phyloP scores from a whole-genome alignment of 2,797 vertebrate genomes.

The Gobionotothen gibberifrons region DNA sequence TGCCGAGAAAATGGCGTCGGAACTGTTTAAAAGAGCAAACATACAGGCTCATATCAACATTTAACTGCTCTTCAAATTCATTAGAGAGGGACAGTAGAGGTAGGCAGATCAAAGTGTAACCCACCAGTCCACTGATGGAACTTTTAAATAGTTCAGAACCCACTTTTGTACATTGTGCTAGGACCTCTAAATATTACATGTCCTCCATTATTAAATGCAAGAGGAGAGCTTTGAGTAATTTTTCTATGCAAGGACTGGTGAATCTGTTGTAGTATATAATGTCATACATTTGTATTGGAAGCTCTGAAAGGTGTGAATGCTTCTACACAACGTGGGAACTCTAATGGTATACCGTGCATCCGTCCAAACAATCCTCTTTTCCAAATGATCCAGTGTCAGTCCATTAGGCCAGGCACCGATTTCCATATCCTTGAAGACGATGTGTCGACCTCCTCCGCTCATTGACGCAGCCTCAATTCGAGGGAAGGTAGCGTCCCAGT shows the following conservation, averaged over 20 bases:
- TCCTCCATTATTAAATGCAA: slow-evolving; percentile 56
- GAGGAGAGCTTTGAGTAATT: slow-evolving; percentile 12
- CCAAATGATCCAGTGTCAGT: slow-evolving; percentile 96
- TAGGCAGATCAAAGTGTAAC: slow-evolving; percentile 48
- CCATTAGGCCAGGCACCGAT: slow-evolving; percentile 99
- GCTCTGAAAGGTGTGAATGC: slow-evolving; percentile 12
- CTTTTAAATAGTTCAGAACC: slow-evolving; percentile 59
- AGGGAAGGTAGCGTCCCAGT: slow-evolving; percentile 98
- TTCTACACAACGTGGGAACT: slow-evolving; percentile 11
- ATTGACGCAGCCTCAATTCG: slow-evolving; percentile 97
- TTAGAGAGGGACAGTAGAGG: slow-evolving; percentile 17
- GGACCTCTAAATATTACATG: slow-evolving; percentile 58
- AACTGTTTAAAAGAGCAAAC: slow-evolving; percentile 84
- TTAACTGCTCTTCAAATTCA: slow-evolving; percentile 37
- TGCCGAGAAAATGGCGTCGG: slow-evolving; percentile 98
- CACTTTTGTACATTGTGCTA: slow-evolving; percentile 33
- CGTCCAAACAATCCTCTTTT: slow-evolving; percentile 98
- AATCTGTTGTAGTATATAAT: slow-evolving; percentile 3
- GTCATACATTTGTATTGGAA: slow-evolving; percentile 10
- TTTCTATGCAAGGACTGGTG: slow-evolving; percentile 10
- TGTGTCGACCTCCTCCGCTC: slow-evolving; percentile 94
- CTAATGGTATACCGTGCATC: slow-evolving; percentile 91
- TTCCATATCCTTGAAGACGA: slow-evolving; percentile 98
- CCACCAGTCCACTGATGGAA: slow-evolving; percentile 35
- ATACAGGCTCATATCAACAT: slow-evolving; percentile 43